phyloP scores from a whole-genome alignment of 1,140 invertebrate species.

The Tetragnatha versicolor region DNA sequence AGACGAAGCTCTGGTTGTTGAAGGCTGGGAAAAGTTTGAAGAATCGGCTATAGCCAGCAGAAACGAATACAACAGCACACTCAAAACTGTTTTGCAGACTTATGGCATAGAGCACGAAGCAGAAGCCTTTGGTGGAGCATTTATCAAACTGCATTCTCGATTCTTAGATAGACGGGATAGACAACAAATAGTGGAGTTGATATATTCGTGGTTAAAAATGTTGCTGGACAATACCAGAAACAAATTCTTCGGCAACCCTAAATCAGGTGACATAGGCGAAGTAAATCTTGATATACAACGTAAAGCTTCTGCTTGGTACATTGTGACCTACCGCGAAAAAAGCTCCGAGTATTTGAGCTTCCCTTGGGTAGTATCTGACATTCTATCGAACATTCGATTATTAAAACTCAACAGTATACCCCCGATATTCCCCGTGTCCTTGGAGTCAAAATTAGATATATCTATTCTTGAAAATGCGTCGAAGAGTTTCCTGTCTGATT shows the following conservation, averaged over 20 bases:
- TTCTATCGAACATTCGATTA: not conserved
- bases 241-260: not conserved
- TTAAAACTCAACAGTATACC: not conserved
- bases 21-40: conserved; percentile 53
- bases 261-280: not conserved
- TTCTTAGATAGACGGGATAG: conserved; percentile 8
- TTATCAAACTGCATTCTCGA: conserved; percentile 5
- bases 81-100: conserved; percentile 20
- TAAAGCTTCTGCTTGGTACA: conserved; percentile 44
- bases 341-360: conserved; percentile 32
- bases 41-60: conserved; percentile 8
- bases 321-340: conserved; percentile 20
- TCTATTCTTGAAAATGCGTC: not conserved
- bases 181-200: not conserved
- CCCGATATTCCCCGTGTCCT: not conserved
- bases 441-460: not conserved
- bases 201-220: not conserved
- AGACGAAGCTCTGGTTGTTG: conserved; percentile 27
- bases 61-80: conserved; percentile 22
- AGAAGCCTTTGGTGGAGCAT: conserved; percentile 26
- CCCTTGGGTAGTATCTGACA: conserved; percentile 26
- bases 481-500: not conserved
- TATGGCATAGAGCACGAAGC: conserved; percentile 33
- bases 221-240: not conserved
- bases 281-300: not conserved